These are phyloP conservation scores for Diarsia rubi DNA, from an alignment of 2,888 invertebrate species.

Conservation along the genomic window DNA sequence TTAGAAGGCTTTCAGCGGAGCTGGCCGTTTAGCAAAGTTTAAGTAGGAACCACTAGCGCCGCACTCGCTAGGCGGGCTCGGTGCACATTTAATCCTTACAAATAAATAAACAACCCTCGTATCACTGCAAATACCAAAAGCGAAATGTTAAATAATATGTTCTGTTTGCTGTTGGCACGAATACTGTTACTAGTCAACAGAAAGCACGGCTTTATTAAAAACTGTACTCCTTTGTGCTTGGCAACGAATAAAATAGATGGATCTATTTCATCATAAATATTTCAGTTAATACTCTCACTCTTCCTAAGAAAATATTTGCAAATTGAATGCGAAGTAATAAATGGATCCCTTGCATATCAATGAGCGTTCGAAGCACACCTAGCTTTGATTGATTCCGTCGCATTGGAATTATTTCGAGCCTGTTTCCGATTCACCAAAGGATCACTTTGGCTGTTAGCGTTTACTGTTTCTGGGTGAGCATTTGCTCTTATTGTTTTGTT, in stretches of 20 bases:
- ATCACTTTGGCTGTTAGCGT: conserved; percentile 72
- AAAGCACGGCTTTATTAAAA: conserved; percentile 70
- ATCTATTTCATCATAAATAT: conserved; percentile 57
- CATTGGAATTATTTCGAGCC: conserved; percentile 81
- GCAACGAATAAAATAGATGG: conserved; percentile 40
- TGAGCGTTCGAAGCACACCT: conserved; percentile 79
- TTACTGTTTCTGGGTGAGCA: conserved; percentile 75
- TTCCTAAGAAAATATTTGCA: conserved; percentile 77
- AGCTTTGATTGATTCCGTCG: conserved; percentile 83
- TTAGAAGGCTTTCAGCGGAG: conserved; percentile 83
- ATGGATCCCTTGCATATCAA: conserved; percentile 86
- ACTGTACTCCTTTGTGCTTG: conserved; percentile 55
- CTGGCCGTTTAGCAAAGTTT: conserved; percentile 87
- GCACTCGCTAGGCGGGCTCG: conserved; percentile 74
- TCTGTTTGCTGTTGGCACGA: conserved; percentile 65
- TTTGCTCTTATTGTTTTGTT: conserved; percentile 76
- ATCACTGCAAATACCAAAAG: conserved; percentile 82
- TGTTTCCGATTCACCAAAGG: conserved; percentile 81
- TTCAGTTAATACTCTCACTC: conserved; percentile 55
- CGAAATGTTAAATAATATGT: conserved; percentile 80
- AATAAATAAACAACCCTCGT: conserved; percentile 85
- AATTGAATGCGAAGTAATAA: conserved; percentile 86
- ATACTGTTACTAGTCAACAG: conserved; percentile 38
- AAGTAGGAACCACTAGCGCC: conserved; percentile 80
- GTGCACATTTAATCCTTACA: conserved; percentile 83